These are phyloP conservation scores for Ostrea denselamellosa DNA, from an alignment of 1,140 invertebrate species.

Conservation along the genomic window DNA sequence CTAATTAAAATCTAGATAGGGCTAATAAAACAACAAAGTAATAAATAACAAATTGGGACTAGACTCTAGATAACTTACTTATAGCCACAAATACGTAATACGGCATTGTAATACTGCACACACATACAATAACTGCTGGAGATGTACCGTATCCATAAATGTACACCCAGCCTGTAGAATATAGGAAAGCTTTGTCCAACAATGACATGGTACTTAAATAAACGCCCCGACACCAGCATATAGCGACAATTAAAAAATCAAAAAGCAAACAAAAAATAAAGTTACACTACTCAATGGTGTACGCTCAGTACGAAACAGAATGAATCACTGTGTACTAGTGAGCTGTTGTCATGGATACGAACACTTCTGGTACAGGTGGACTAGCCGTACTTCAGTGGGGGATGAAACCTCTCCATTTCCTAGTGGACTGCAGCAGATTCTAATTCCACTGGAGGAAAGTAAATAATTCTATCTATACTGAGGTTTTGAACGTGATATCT, in stretches of 20 bases:
- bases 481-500: slow-evolving; percentile 56
- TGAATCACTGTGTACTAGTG: neutral
- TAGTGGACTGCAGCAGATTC: neutral
- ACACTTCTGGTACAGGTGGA: neutral
- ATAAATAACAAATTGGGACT: slow-evolving; percentile 28
- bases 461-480: slow-evolving; percentile 58
- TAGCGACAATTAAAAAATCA: neutral
- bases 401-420: neutral
- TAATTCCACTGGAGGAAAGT: neutral
- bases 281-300: neutral
- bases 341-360: neutral
- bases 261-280: neutral
- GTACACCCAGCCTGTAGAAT: no score
- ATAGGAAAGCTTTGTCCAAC: neutral
- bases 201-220: neutral
- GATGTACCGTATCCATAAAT: no score
- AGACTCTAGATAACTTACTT: neutral
- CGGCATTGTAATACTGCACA: neutral
- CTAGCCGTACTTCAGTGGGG: neutral
- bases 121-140: no score
- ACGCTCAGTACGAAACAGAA: neutral
- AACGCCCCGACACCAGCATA: neutral
- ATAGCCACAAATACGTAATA: neutral
- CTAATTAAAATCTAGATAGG: neutral
- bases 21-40: slow-evolving; percentile 1